Evolutionary conservation across 1,140 invertebrate species (phyloP), one percentile per base, ranked within the genome.

Genomic region (Nephila pilipes): DNA sequence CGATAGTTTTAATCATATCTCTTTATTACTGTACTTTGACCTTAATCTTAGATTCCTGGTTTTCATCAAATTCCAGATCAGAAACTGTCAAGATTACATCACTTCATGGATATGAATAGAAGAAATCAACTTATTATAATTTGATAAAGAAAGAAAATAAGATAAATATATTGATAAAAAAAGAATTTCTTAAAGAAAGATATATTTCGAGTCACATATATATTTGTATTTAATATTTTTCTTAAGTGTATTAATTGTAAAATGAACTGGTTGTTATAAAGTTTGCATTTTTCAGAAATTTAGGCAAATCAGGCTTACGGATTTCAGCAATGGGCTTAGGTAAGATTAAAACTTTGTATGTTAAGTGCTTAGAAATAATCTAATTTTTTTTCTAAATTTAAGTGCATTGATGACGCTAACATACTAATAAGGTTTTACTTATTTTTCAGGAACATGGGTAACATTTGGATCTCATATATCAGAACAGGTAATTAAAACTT

Each of bases 281-380:
- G 38, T 75, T 0, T 16, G 88, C 85, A 83, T 65, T 93, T 94
- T 94, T 36, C 94, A 95, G 98, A 95, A 99, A 99, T 96, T 96
- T 99, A 93, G 98, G 98, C 87, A 99, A 99, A 96, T 98, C 98
- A 95, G 98, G 98, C 87, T 96, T 99, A 93, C 96, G 98, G 94
- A 98, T 99, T 87, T 98, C 98, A 94, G 98, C 98, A 95, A 97
- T 99, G 94, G 98, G 98, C 93, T 96, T 99, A 95, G 97, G 97
- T 97, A 96, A 96, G 96, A 25, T 25, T 65, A 10, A 65, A n/a
- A 5, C 0, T 46, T 46, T 46, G 46, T 46, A 29, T 65, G 1
- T 8, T 29, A 75, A 25, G 1, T 6, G 25, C 90, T 94, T 92
- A 91, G 60, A n/a, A n/a, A n/a, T n/a, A n/a, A 90, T 6, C 60